phyloP scores from a whole-genome alignment of 2,888 invertebrate species.

The Cephus spinipes region DNA sequence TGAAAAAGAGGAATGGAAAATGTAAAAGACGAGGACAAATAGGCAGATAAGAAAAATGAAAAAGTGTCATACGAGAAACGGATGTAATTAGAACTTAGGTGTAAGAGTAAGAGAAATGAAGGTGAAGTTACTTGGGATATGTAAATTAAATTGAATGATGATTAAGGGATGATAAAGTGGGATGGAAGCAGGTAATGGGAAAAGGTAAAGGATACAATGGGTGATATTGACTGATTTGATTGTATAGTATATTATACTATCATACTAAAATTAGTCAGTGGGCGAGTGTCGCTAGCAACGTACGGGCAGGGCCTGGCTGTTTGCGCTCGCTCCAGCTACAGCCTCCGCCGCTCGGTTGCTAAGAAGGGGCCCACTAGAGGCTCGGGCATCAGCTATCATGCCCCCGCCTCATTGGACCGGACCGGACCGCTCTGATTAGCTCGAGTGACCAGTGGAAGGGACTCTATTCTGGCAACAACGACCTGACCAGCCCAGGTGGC shows the following conservation, averaged over 20 bases:
- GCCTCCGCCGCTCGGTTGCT: conserved; percentile 64
- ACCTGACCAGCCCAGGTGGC: conserved; percentile 59
- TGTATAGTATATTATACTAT: conserved; percentile 10
- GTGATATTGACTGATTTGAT: conserved; percentile 39
- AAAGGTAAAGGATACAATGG: background rate
- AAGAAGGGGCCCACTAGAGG: conserved; percentile 47
- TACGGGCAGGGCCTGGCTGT: conserved; percentile 66
- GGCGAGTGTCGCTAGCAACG: conserved; percentile 65
- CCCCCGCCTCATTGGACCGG: conserved; percentile 61
- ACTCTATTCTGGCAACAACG: conserved; percentile 60
- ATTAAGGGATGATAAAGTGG: conserved; percentile 2
- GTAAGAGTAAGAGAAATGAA: conserved; percentile 9
- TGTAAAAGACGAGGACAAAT: conserved; percentile 9
- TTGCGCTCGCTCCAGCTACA: conserved; percentile 63
- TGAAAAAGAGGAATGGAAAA: background rate
- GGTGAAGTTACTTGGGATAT: background rate
- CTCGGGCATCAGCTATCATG: conserved; percentile 44
- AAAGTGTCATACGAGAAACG: conserved; percentile 16
- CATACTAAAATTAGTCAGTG: conserved; percentile 40
- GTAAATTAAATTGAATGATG: background rate
- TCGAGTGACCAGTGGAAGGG: conserved; percentile 59
- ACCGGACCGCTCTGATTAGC: conserved; percentile 58
- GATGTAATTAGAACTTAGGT: conserved; percentile 14
- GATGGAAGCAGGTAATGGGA: conserved; percentile 7
- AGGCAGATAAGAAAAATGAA: conserved; percentile 15